Evolutionary conservation across 2,797 vertebrate genomes (phyloP).

Genomic region (Philypnodon macrostomus): DNA sequence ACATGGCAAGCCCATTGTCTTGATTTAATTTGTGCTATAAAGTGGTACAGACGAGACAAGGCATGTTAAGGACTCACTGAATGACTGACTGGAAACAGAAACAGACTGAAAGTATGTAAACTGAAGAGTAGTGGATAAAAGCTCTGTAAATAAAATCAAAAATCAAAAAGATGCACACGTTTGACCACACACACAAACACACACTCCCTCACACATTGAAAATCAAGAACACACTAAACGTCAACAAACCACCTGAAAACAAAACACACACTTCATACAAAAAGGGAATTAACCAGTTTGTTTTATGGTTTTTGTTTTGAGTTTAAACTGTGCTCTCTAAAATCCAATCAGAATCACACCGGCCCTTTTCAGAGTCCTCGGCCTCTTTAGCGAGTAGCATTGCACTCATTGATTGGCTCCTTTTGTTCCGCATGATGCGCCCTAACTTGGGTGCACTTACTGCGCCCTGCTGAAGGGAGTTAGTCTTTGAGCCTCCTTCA

Average conservation of each 20-base stretch:
- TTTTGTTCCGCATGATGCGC: conserved; percentile 78
- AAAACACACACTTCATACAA: conserved; percentile 37
- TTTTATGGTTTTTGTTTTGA: conserved; percentile 21
- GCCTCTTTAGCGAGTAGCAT: conserved; percentile 81
- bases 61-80: conserved; percentile 65
- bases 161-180: conserved; percentile 32
- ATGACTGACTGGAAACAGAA: conserved; percentile 48
- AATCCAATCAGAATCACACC: conserved; percentile 88
- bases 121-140: conserved; percentile 46
- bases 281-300: conserved; percentile 39
- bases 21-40: conserved; percentile 68
- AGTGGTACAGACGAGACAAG: conserved; percentile 70
- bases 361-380: conserved; percentile 74
- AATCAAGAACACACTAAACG: conserved; percentile 27
- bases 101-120: conserved; percentile 46
- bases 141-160: conserved; percentile 33
- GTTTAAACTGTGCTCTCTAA: conserved; percentile 91
- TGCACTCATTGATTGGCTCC: conserved; percentile 91
- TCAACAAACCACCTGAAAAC: conserved; percentile 37
- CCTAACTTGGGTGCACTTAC: conserved; percentile 50
- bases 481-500: conserved; percentile 72
- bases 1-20: conserved; percentile 67
- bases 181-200: conserved; percentile 26
- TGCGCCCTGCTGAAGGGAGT: conserved; percentile 35
- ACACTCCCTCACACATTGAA: conserved; percentile 14